Percentiles rank a stretch among this genome's conserved stretches.
Evolutionary conservation across 1,140 invertebrate genomes (phyloP).

Genomic region (Spodoptera litura): DNA sequence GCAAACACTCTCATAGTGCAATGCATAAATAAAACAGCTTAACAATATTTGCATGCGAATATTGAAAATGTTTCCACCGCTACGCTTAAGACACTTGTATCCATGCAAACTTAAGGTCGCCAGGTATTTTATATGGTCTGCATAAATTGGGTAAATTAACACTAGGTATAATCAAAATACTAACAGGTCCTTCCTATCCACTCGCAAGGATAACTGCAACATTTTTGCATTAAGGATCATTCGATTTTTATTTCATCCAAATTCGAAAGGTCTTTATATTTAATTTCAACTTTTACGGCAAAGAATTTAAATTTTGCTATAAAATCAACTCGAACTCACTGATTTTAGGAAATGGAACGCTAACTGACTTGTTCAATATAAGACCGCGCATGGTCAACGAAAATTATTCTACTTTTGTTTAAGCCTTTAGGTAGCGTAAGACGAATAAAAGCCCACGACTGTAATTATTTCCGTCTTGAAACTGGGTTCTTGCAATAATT

Average conservation of each 20-base stretch:
- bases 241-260: slow-evolving; percentile 3
- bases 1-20: slow-evolving; percentile 4
- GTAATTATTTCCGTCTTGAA: neutral
- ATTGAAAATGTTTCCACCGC: slow-evolving; percentile 17
- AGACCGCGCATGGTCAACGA: neutral
- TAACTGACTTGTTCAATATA: neutral
- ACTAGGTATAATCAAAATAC: slow-evolving; percentile 13
- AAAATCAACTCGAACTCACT: neutral
- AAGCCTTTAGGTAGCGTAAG: neutral
- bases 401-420: slow-evolving; percentile 8
- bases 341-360: slow-evolving; percentile 6
- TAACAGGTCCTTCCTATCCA: neutral
- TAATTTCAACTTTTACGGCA: neutral
- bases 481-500: neutral
- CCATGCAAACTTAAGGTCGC: slow-evolving; percentile 31
- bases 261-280: slow-evolving; percentile 3
- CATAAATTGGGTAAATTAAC: slow-evolving; percentile 30
- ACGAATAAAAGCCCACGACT: neutral
- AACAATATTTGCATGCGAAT: slow-evolving; percentile 17
- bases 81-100: slow-evolving; percentile 14
- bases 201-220: neutral
- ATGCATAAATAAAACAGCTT: slow-evolving; percentile 5
- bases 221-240: neutral
- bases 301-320: slow-evolving; percentile 19
- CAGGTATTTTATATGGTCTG: slow-evolving; percentile 30